phyloP scores from a whole-genome alignment of 2,888 invertebrate species.

The Ellobium chinense region DNA sequence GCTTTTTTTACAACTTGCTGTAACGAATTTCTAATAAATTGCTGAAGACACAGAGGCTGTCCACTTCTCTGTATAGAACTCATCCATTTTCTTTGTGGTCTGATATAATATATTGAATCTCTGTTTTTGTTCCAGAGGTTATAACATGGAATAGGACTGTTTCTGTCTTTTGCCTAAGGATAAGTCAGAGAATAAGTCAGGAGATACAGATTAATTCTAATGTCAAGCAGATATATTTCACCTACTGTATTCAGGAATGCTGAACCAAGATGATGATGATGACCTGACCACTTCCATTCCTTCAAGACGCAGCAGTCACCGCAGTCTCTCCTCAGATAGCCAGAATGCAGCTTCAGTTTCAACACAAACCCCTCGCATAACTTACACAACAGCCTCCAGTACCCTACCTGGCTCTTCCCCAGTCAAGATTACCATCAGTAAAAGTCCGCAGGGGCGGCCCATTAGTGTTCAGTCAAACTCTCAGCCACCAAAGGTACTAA shows the following conservation, averaged over 20 bases:
- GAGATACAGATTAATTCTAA: not conserved
- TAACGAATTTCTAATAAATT: too few species aligned
- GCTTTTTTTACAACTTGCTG: too few species aligned
- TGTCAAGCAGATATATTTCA: not conserved
- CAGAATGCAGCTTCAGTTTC: slow-evolving; percentile 58
- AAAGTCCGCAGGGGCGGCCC: slow-evolving; percentile 69
- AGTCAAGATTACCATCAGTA: slow-evolving; percentile 75
- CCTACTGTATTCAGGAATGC: slow-evolving; percentile 55
- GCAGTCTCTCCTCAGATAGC: slow-evolving; percentile 69
- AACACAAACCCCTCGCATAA: slow-evolving; percentile 64
- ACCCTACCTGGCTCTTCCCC: slow-evolving; percentile 68
- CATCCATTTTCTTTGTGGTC: too few species aligned
- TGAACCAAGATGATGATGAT: slow-evolving; percentile 75
- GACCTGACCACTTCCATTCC: slow-evolving; percentile 53
- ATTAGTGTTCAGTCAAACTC: slow-evolving; percentile 52
- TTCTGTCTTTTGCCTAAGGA: too few species aligned
- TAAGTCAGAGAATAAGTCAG: not conserved
- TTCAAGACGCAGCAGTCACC: slow-evolving; percentile 60
- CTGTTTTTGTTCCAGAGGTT: too few species aligned
- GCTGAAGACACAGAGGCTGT: too few species aligned
- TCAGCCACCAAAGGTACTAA: slow-evolving; percentile 58
- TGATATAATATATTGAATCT: too few species aligned
- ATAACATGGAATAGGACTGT: too few species aligned
- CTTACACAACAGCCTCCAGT: slow-evolving; percentile 66
- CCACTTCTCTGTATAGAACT: too few species aligned